Evolutionary conservation across 2,797 vertebrate genomes (phyloP).

Genomic region (Anabacerthia variegaticeps): DNA sequence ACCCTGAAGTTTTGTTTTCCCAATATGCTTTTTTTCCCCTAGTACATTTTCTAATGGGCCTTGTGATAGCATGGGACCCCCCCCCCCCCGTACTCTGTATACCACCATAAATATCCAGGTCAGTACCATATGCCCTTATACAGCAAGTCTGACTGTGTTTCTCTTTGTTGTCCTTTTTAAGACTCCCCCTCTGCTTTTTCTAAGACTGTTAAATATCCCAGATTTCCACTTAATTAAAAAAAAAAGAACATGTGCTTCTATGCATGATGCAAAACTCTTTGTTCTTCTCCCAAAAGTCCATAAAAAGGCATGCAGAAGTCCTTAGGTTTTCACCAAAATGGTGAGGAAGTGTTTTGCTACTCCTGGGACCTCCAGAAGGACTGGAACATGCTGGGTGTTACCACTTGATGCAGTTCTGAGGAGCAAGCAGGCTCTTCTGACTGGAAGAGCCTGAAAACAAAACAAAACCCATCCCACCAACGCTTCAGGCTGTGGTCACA

Average conservation of each 20-base stretch:
- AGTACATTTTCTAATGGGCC: not conserved
- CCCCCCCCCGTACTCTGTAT: not conserved
- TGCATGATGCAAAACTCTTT: not conserved
- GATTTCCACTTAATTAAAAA: not conserved
- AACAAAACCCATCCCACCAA: not conserved
- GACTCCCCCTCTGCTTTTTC: not conserved
- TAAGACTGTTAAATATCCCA: not conserved
- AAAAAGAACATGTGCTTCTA: not conserved
- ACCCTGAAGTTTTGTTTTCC: not conserved
- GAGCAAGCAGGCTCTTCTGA: not conserved
- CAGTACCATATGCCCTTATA: not conserved
- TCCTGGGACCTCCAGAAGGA: not conserved
- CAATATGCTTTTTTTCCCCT: not conserved
- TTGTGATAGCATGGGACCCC: not conserved
- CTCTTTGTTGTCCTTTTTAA: not conserved
- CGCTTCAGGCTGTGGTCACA: conserved; percentile 24
- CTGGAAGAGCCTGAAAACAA: not conserved
- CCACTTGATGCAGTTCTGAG: not conserved
- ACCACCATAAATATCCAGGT: not conserved
- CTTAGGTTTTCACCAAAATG: not conserved
- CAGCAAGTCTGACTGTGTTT: not conserved
- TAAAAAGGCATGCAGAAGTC: not conserved
- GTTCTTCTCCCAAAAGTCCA: not conserved
- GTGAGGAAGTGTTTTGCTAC: not conserved
- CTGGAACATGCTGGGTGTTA: not conserved